Conservation (phyloP, 1,140 invertebrate genomes). For the Oscheius sp. region DNA sequence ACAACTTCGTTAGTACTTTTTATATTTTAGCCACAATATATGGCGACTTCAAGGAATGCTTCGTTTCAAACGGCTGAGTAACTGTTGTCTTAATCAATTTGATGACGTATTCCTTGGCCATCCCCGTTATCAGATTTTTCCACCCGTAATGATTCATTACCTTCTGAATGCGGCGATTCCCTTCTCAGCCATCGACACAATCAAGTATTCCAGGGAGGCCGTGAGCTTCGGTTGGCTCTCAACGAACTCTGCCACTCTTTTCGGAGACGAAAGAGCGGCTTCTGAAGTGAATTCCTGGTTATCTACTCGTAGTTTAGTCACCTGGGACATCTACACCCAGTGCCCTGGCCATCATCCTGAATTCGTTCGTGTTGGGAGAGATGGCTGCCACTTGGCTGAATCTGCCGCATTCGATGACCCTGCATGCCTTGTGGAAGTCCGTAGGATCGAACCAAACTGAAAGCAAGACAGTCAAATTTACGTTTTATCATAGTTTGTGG, state of each 20-base stretch:
- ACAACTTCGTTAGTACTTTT: too few relatives aligned
- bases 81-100: background rate
- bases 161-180: background rate
- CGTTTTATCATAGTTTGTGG: slow-evolving; percentile 2
- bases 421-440: slow-evolving; percentile 47
- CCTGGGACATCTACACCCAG: background rate
- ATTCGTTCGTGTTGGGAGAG: slow-evolving; percentile 53
- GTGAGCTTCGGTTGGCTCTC: background rate
- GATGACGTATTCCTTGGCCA: background rate
- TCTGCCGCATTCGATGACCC: slow-evolving; percentile 42
- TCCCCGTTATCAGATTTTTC: background rate
- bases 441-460: slow-evolving; percentile 58
- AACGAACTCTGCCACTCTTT: background rate
- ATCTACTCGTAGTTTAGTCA: background rate
- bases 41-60: too few relatives aligned
- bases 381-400: slow-evolving; percentile 24
- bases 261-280: background rate
- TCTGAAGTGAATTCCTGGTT: background rate
- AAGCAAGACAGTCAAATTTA: background rate
- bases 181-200: background rate
- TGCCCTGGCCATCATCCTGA: slow-evolving; percentile 5
- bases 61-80: background rate
- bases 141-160: background rate
- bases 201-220: background rate
- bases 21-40: background rate